Evolutionary conservation across 1,140 invertebrate species (phyloP), one percentile per base, ranked within the genome.

Genomic region (Neuroterus valhalla): DNA sequence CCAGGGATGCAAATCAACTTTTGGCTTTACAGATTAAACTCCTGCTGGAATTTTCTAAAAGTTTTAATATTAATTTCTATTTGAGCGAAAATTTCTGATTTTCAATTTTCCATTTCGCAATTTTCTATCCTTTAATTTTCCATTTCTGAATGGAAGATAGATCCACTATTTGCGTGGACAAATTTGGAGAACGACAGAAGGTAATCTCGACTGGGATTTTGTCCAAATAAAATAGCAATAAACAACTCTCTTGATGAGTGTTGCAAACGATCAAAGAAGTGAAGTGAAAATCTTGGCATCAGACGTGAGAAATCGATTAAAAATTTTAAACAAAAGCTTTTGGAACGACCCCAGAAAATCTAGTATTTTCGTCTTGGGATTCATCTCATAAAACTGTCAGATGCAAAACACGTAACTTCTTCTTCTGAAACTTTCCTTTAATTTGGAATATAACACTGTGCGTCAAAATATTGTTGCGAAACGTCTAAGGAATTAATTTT

Each of bases 341-440:
- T 23, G 12, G 12, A 55, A 55, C 11, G 26, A 55, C 15, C 52
- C n/a, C 12, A 26, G 55, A 62, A 38, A 62, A 62, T 26, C 31
- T 23, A 6, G 15, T 62, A 62, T 62, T 62, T 62, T 62, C n/a
- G 15, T 31, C 23, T 3, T 3, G 14, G 3, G 55, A 62, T 62
- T 62, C 55, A 62, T 62, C 55, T 62, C 23, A 38, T 26, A 62
- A 62, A 62, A 23, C 14, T 62, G 26, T 62, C 55, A 62, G 15
- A 38, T 26, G 8, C 23, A 1, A 31, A 26, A 62, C 55, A 26
- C 55, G 55, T 62, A 23, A 62, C 3, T 14, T 19, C 2, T 5
- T 10, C 14, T 8, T 62, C 52, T 62, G 12, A 62, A 3, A 38
- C 26, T 31, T 62, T 38, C 12, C 21, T 23, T 55, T 21, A 26